phyloP scores from a whole-genome alignment of 1,140 invertebrate species.

The Atta cephalotes region DNA sequence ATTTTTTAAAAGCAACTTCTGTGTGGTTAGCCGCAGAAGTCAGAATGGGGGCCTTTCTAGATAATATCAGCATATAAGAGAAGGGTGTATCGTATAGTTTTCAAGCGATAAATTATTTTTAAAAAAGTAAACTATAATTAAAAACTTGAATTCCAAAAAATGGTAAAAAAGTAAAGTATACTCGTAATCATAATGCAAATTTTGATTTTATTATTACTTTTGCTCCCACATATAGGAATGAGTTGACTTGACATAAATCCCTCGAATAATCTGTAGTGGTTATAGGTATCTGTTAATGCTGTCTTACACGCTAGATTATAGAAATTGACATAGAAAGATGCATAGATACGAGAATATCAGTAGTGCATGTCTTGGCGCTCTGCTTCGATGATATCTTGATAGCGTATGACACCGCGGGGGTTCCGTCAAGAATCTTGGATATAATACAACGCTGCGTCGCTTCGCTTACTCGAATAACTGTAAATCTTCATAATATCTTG shows the following conservation, averaged over 20 bases:
- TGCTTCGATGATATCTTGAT: constrained; percentile 66
- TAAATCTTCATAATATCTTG: constrained; percentile 40
- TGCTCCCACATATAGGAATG: not conserved
- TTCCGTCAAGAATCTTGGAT: constrained; percentile 44
- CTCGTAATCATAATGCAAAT: not conserved
- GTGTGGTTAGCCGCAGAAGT: constrained; percentile 26
- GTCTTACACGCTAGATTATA: constrained; percentile 32
- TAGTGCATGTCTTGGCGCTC: constrained; percentile 37
- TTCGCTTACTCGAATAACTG: constrained; percentile 43
- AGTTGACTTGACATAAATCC: constrained; percentile 64
- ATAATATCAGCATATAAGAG: constrained; percentile 5
- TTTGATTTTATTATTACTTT: constrained; percentile 1
- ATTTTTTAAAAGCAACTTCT: constrained; percentile 25
- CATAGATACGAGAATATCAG: constrained; percentile 40
- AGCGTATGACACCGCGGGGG: constrained; percentile 61
- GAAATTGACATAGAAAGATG: constrained; percentile 48
- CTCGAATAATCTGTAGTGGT: constrained; percentile 40
- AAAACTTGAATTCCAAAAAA: not conserved
- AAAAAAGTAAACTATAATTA: not conserved
- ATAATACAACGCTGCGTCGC: constrained; percentile 30
- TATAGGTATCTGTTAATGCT: constrained; percentile 46
- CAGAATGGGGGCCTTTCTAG: not conserved
- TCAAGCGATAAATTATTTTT: not conserved
- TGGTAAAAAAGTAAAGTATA: not conserved
- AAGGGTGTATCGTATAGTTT: not conserved